Base-by-base conservation (phyloP, 2,797 vertebrate genomes). In the Chrysocyon brachyurus region DNA sequence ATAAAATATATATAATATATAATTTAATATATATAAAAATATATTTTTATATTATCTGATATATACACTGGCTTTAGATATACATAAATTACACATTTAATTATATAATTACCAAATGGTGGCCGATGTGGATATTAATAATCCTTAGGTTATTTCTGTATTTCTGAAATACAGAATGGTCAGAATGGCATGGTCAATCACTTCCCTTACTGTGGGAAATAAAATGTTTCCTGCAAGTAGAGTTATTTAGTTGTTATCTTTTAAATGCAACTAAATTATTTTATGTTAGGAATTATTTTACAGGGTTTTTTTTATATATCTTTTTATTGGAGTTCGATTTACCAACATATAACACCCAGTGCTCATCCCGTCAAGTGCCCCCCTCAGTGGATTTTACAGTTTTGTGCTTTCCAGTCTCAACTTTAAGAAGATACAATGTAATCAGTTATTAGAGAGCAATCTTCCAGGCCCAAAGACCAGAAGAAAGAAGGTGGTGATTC, bases 241-340 rank as follows among this genome's bases (percentile, higher is more conserved):
- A 33, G 5, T 75, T 64, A 95, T 86, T 85, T 75, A 72, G 56
- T 52, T 87, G 5, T 46, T 95, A 54, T 81, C 17, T 77, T 90
- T 91, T 79, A 91, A 77, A 24, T 77, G 68, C 26, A 88, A 22
- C 46, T 61, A 84, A 70, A 10, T 54, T 72, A n/a, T 72, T 63
- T 86, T 82, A 70, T 31, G 85, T 75, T 57, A 68, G 8, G n/a
- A 88, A 93, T 93, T 79, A 82, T 33, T 79, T 93, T 63, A 87
- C n/a, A 28, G 33, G 40, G 6, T 7, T 40, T 40, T 40, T 40
- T 40, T 40, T 40, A 6, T 40, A 40, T 40, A 40, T 40, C 40
- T 40, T 40, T 40, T 40, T 40, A 40, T 40, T 40, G 40, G 40
- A 40, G 40, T 40, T 40, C 1, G 40, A 40, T 40, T 40, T 40